Base-by-base conservation (phyloP, 2,888 invertebrate species). In the Clusia tigrina region DNA sequence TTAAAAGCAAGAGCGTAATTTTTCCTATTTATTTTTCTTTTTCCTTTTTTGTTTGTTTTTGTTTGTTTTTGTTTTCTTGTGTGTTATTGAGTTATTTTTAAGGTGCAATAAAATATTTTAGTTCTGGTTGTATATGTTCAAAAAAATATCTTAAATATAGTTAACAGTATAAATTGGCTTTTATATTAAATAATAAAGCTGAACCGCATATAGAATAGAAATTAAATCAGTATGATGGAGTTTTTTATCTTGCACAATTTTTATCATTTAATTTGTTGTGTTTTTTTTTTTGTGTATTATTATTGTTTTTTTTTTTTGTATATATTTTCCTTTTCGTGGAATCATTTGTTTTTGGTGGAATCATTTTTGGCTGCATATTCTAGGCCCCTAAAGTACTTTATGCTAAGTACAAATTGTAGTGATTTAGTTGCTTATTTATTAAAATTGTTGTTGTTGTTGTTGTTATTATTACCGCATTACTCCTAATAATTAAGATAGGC, bases 121-220 rank as follows among this genome's bases (percentile, higher is more conserved):
- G n/a, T n/a, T n/a, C n/a, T n/a, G n/a, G n/a, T n/a, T n/a, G n/a
- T n/a, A n/a, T n/a, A n/a, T n/a, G n/a, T 15, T n/a, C 42, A 42
- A n/a, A 42, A 15, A 42, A 42, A 15, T 42, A 42, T 42, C n/a
- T 32, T 32, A 32, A 32, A 12, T 32, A n/a, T 17, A 42, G 48
- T 48, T 48, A 48, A 20, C 48, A 9, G 42, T 2, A 15, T 42
- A 17, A 17, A 20, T 48, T 48, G 48, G 22, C n/a, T 42, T 42
- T 26, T 12, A 26, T 3, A 77, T 70, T 68, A 69, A 74, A 78
- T 81, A 81, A 83, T 83, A 83, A 83, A 83, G 83, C 83, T 83
- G 83, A 83, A 81, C 83, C 83, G 83, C 83, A 83, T 83, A 83
- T 83, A 83, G 83, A 82, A 82, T 79, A 83, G 83, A 83, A 83